These are phyloP conservation scores for Stegophylla sp. DNA, from an alignment of 2,888 invertebrate genomes.

Conservation along the genomic window DNA sequence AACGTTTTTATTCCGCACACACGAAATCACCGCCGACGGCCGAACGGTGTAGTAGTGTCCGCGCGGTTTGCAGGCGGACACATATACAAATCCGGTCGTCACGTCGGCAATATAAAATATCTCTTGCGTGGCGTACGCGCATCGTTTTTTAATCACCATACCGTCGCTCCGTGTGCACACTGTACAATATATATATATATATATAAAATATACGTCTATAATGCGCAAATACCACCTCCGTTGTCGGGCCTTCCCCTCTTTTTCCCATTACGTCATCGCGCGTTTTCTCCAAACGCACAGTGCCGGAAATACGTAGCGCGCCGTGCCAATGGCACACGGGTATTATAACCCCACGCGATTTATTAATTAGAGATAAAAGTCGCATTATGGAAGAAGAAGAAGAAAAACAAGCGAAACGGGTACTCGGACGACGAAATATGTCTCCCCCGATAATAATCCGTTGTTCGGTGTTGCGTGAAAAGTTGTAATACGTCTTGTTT, in stretches of 20 bases:
- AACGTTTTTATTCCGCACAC: background rate
- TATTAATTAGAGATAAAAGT: too few species aligned
- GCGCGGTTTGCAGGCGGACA: background rate
- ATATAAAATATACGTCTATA: too few species aligned
- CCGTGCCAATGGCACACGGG: too few species aligned
- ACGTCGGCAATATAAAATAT: too few species aligned
- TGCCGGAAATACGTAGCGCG: too few species aligned
- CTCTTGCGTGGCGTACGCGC: too few species aligned
- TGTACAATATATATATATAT: too few species aligned
- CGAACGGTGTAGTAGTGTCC: background rate
- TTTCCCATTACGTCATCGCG: background rate
- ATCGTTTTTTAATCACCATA: background rate
- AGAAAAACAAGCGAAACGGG: background rate
- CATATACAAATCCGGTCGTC: too few species aligned
- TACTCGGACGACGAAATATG: background rate
- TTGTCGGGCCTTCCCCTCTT: background rate
- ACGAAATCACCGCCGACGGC: background rate
- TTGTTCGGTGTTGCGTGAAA: background rate
- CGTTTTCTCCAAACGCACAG: background rate
- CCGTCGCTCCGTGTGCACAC: background rate
- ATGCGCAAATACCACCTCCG: background rate
- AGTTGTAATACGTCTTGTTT: conserved; percentile 23
- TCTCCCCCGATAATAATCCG: conserved; percentile 11
- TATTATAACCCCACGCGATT: too few species aligned
- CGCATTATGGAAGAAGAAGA: too few species aligned